phyloP scores from a whole-genome alignment of 1,140 invertebrate genomes.

The Meloidogyne exigua region DNA sequence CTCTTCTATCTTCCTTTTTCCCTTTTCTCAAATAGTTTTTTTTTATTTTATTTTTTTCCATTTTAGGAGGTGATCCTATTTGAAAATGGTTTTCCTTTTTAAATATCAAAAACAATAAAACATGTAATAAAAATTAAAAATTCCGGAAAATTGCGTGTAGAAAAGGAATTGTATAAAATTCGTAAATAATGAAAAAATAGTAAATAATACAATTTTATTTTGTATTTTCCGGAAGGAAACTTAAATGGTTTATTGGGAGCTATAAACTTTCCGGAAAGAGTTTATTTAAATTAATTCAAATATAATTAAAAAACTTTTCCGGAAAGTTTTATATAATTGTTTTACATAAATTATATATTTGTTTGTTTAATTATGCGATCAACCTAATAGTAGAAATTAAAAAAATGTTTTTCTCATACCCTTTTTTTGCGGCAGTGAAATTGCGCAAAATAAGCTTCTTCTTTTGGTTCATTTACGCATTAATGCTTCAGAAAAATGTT shows the following conservation, averaged over 20 bases:
- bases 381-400: not conserved
- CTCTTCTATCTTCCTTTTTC: not conserved
- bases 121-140: not conserved
- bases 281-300: too few species aligned
- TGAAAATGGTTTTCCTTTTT: not conserved
- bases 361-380: not conserved
- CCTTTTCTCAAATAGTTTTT: not conserved
- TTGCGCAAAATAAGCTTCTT: not conserved
- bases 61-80: conserved; percentile 1
- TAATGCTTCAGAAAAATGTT: not conserved
- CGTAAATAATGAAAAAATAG: not conserved
- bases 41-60: not conserved
- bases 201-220: too few species aligned
- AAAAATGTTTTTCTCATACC: not conserved
- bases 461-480: not conserved
- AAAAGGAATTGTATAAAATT: not conserved
- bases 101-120: not conserved
- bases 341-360: too few species aligned
- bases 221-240: too few species aligned
- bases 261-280: not conserved
- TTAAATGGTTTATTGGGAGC: too few species aligned
- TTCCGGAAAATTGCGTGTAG: not conserved
- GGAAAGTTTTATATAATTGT: not conserved
- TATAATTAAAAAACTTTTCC: too few species aligned
- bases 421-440: not conserved